Base-by-base conservation (phyloP, 1,140 invertebrate species). In the Stegodyphus mimosarum region DNA sequence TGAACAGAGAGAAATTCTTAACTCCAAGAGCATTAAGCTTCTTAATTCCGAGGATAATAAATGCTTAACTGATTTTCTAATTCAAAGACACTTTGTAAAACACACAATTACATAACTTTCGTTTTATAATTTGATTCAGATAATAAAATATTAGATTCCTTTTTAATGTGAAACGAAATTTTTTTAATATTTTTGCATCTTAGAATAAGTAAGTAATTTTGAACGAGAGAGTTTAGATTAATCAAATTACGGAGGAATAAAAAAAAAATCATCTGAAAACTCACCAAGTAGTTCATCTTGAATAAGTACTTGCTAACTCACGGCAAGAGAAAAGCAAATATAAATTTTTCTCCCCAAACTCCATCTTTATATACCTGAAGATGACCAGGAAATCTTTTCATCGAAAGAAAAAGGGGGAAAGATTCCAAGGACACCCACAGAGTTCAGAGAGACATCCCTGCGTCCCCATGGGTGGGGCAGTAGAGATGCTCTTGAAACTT, bases 271-370 rank as follows among this genome's bases (percentile, higher is more conserved):
- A 60, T 2, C 11, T 11, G 33, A 17, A 6, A 53, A 74, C 78
- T 81, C 63, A 81, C 78, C 67, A 81, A 72, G 55, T n/a, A 60
- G 55, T 71, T 72, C 78, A 81, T 81, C 15, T 81, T 81, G 78
- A 81, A n/a, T 50, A 17, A 67, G 71, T n/a, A 81, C 78, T 81
- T 72, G 52, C 69, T 50, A 72, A 72, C 78, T 81, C 78, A 81
- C 78, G 49, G 78, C 78, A 81, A 67, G 78, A 81, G 78, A 72
- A 11, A 72, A 81, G 78, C 52, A 81, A 81, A 81, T 72, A 81
- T 81, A 15, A 60, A 60, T 60, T 15, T 15, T 11, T 11, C 15
- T 9, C 55, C n/a, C 52, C 7, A 18, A 6, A 3, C 7, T 7
- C 6, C 10, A 13, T 13, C 67, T n/a, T 11, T n/a, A 7, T 9